phyloP scores from a whole-genome alignment of 2,113 vertebrate species.

The Numida meleagris region DNA sequence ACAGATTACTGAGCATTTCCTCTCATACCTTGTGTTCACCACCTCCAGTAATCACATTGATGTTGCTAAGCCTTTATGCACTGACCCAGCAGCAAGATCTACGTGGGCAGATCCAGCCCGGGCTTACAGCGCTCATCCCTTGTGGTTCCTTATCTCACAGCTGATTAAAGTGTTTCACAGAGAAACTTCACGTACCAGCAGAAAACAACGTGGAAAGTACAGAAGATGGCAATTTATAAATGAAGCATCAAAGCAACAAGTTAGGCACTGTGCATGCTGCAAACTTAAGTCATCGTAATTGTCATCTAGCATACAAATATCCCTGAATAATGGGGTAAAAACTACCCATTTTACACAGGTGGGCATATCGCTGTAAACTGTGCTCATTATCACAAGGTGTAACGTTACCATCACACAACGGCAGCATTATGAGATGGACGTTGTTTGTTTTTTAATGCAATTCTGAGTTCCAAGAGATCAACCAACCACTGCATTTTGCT shows the following conservation, averaged over 20 bases:
- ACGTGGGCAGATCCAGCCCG: background rate
- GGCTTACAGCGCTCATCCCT: background rate
- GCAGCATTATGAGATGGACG: background rate
- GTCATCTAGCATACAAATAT: background rate
- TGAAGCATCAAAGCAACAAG: fast-evolving
- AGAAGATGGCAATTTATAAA: fast-evolving
- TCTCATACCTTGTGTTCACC: background rate
- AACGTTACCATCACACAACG: background rate
- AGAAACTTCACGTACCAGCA: background rate
- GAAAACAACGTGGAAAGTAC: fast-evolving
- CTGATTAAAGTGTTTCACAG: background rate
- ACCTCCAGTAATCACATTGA: background rate
- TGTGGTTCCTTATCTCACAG: background rate
- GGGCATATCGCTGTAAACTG: background rate
- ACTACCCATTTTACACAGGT: background rate
- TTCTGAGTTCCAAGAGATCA: background rate
- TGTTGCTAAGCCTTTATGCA: background rate
- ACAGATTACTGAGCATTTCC: background rate
- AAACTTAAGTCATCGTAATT: background rate
- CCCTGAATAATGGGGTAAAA: background rate
- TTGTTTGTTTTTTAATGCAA: background rate
- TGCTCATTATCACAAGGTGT: background rate
- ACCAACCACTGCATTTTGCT: background rate
- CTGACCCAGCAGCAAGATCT: background rate
- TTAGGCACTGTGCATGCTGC: fast-evolving